Evolutionary conservation across 1,140 invertebrate genomes (phyloP).

Genomic region (Zaprionus taronus): DNA sequence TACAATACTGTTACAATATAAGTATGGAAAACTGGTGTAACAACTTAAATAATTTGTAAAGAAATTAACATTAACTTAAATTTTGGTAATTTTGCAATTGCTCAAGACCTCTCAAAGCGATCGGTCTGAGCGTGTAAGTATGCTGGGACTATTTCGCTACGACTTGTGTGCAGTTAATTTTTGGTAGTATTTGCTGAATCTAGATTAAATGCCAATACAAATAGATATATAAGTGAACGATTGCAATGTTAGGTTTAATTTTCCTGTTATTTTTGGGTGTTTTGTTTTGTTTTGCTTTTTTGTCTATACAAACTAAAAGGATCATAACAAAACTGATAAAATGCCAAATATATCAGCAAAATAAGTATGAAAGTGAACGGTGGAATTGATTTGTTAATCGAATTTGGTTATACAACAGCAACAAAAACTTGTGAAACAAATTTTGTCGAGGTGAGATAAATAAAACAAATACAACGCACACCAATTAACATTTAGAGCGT

Average conservation of each 20-base stretch:
- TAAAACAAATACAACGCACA: slow-evolving; percentile 74
- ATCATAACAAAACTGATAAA: slow-evolving; percentile 48
- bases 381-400: background rate
- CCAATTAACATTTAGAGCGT: slow-evolving; percentile 81
- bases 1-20: background rate
- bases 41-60: slow-evolving; percentile 29
- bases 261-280: slow-evolving; percentile 1
- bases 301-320: slow-evolving; percentile 59
- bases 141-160: slow-evolving; percentile 53
- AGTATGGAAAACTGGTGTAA: background rate
- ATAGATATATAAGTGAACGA: slow-evolving; percentile 32
- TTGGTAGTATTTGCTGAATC: slow-evolving; percentile 52
- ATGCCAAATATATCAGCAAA: slow-evolving; percentile 54
- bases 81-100: slow-evolving; percentile 13
- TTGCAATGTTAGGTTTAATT: slow-evolving; percentile 37
- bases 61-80: slow-evolving; percentile 30
- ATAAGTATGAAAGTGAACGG: slow-evolving; percentile 2
- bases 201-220: slow-evolving; percentile 38
- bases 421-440: slow-evolving; percentile 31
- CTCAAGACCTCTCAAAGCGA: slow-evolving; percentile 18
- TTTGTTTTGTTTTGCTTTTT: slow-evolving; percentile 17
- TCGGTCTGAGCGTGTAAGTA: slow-evolving; percentile 25
- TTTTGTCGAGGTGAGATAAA: slow-evolving; percentile 55
- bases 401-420: slow-evolving; percentile 25
- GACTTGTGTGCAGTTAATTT: slow-evolving; percentile 65